These are phyloP conservation scores for Drosophila anomalata DNA, from an alignment of 2,888 invertebrate genomes.

Conservation along the genomic window DNA sequence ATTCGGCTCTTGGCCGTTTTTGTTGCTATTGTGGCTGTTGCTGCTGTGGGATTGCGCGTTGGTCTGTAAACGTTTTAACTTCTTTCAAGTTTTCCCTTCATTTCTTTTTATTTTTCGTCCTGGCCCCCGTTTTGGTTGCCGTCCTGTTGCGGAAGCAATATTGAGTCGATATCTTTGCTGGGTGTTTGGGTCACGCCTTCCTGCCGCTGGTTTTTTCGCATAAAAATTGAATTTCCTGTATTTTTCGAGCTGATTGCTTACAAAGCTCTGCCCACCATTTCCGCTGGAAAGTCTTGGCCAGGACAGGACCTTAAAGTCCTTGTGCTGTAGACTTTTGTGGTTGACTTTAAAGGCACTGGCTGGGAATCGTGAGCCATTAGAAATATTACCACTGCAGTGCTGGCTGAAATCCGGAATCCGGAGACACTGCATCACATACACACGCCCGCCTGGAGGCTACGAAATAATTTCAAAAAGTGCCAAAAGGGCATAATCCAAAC, in stretches of 20 bases:
- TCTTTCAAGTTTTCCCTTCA: constrained; percentile 47
- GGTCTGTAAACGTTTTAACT: constrained; percentile 62
- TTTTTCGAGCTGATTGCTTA: constrained; percentile 64
- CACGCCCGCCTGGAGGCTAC: constrained; percentile 45
- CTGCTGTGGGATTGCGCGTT: constrained; percentile 52
- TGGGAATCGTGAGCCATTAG: constrained; percentile 54
- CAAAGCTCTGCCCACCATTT: constrained; percentile 55
- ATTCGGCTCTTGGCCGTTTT: constrained; percentile 41
- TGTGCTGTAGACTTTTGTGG: constrained; percentile 33
- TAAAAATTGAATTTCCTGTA: constrained; percentile 72
- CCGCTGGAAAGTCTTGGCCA: constrained; percentile 42
- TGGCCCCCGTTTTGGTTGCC: background rate
- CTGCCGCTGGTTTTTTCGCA: constrained; percentile 52
- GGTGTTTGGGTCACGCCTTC: constrained; percentile 41
- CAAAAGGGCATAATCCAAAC: constrained; percentile 72
- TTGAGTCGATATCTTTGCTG: constrained; percentile 52
- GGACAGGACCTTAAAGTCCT: constrained; percentile 32
- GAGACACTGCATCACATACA: constrained; percentile 33
- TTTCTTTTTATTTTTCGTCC: constrained; percentile 5
- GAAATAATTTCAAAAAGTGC: constrained; percentile 75
- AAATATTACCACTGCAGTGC: constrained; percentile 61
- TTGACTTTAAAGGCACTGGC: constrained; percentile 16
- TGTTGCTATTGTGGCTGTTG: constrained; percentile 35
- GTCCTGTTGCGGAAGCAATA: constrained; percentile 45
- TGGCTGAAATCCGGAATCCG: constrained; percentile 47